Base-by-base conservation (phyloP, 1,140 invertebrate species). In the Polyergus mexicanus region DNA sequence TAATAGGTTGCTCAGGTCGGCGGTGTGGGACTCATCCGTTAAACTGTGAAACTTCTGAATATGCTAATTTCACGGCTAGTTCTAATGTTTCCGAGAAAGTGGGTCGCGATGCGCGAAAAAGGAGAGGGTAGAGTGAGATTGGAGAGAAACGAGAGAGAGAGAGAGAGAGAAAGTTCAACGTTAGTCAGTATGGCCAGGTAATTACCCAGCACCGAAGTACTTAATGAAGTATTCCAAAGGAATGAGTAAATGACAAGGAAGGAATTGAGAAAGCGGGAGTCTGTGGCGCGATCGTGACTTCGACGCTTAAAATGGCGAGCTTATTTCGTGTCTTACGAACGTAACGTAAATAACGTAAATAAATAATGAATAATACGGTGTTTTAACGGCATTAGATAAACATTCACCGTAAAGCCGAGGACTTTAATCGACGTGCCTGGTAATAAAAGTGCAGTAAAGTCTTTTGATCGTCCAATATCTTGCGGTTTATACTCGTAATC, bases 31-130 rank as follows among this genome's bases (percentile, higher is more conserved):
- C 88, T 91, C 90, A 90, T 92, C 89, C 89, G 90, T 93, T 93
- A 93, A 93, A 93, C 90, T 93, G 92, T 92, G 89, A 93, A 94
- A 94, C 92, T 94, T 94, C 86, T 90, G 92, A 93, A 94, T 93
- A 94, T 93, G 93, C 92, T 93, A 94, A 94, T 94, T 93, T 93
- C 92, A 92, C 88, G 88, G 89, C 88, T 93, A 92, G 93, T 94
- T 92, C 91, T 92, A 93, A 91, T 93, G 93, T 94, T 92, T 91
- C 92, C 86, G 76, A 81, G 88, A 89, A 92, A 92, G 89, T 80
- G 60, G 89, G 92, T 83, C 88, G 86, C 85, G 80, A 74, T 60
- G 68, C 54, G 54, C 54, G 68, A 83, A 47, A 74, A 68, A 60
- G 78, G 38, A 58, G 66, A 22, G 11, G 54, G 56, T 75, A 62